Evolutionary conservation across 2,888 invertebrate genomes (phyloP).

Genomic region (Papilio protenor): DNA sequence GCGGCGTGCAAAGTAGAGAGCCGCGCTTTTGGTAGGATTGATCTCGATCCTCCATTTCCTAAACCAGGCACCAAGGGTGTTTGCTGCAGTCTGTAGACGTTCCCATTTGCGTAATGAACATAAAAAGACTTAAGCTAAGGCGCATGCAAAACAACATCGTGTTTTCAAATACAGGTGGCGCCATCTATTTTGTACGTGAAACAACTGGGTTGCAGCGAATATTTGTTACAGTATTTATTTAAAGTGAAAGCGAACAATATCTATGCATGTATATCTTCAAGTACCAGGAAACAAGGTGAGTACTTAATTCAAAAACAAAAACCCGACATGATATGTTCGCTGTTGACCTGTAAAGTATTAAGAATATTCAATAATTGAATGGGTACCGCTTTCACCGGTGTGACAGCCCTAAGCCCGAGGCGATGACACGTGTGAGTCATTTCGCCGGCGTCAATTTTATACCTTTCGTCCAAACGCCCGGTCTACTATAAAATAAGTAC

Average conservation of each 20-base stretch:
- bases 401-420: slow-evolving; percentile 41
- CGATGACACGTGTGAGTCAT: slow-evolving; percentile 38
- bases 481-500: slow-evolving; percentile 39
- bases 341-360: slow-evolving; percentile 41
- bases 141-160: too few relatives aligned
- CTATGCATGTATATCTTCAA: slow-evolving; percentile 29
- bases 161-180: too few relatives aligned
- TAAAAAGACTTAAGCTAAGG: too few relatives aligned
- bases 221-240: too few relatives aligned
- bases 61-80: too few relatives aligned
- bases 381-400: slow-evolving; percentile 42
- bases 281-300: slow-evolving; percentile 33
- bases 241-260: slow-evolving; percentile 40
- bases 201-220: too few relatives aligned
- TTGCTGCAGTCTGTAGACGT: too few relatives aligned
- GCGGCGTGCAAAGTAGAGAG: too few relatives aligned
- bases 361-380: slow-evolving; percentile 25
- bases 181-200: too few relatives aligned
- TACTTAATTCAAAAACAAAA: slow-evolving; percentile 37
- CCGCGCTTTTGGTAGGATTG: too few relatives aligned
- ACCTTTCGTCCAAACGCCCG: slow-evolving; percentile 33
- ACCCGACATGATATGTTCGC: slow-evolving; percentile 32
- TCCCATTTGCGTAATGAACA: too few relatives aligned
- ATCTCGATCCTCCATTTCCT: too few relatives aligned
- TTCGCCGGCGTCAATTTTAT: slow-evolving; percentile 10